Evolutionary conservation across 2,113 vertebrate species (phyloP), one percentile per base, ranked within the genome.

Genomic region (Triplophysa rosa): DNA sequence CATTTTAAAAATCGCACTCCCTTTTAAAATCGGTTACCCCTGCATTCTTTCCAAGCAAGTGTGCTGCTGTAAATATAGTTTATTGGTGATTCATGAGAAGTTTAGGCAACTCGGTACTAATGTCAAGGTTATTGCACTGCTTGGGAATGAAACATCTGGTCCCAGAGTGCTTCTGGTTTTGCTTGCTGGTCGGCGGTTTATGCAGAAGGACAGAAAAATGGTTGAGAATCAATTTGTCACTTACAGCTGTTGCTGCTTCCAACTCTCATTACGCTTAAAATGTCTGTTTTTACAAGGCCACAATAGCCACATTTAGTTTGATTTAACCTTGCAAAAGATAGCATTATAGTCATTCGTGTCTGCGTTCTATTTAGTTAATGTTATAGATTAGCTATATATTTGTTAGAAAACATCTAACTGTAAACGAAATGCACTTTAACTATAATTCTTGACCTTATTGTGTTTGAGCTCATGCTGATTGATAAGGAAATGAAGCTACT

Each of bases 81-180:
- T 14, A 56, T 26, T 58, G 49, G 23, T 52, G 67, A 67, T 54
- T 26, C 33, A 24, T 9, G 77, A 65, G 52, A 68, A 19, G 65
- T 67, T 77, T 33, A 70, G 23, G 37, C 29, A 52, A 61, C 37
- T 59, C 29, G 0, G 45, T 47, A 7, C 73, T 63, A 21, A 61
- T 29, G 62, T 65, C 74, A 83, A 92, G 90, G 89, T 87, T 87
- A 86, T 76, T 24, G 9, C 63, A n/a, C 42, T 13, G 63, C 86
- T 85, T 92, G 93, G 89, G 92, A 93, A 92, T 45, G 72, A 72
- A 76, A 75, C 93, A 92, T 86, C 89, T 93, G 92, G 83, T 59
- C 37, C 9, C 23, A 16, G 49, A 23, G 82, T 79, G 86, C 45
- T 52, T 54, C 54, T 45, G 58, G 70, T 72, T 24, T 59, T 56